Conservation (phyloP, 2,888 invertebrate species). For the Caenorhabditis sp. region DNA sequence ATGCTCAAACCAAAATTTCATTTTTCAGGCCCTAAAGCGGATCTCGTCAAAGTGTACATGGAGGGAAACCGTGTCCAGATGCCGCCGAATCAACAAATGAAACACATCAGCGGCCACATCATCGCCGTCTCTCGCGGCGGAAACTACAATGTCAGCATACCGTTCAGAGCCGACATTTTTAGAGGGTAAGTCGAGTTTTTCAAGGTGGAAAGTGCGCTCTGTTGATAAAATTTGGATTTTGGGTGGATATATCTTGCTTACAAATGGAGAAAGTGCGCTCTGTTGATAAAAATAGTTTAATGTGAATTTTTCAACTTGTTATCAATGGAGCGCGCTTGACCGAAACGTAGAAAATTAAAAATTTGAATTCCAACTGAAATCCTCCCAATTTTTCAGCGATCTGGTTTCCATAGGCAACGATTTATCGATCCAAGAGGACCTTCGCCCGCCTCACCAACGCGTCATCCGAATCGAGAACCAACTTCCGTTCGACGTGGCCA, state of each 20-base stretch:
- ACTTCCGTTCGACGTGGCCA: constrained; percentile 88
- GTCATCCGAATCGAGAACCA: constrained; percentile 87
- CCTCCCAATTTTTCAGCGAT: constrained; percentile 41
- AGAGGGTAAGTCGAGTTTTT: constrained; percentile 84
- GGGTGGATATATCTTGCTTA: too few relatives aligned
- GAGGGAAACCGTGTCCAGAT: constrained; percentile 67
- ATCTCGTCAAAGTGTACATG: constrained; percentile 77
- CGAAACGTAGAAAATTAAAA: too few relatives aligned
- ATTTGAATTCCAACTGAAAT: background rate
- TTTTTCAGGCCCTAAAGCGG: constrained; percentile 68
- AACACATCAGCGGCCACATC: constrained; percentile 83
- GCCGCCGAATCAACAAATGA: constrained; percentile 44
- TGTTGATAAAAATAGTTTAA: too few relatives aligned
- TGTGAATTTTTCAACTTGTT: background rate
- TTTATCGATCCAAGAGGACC: constrained; percentile 66
- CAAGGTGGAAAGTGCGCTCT: too few relatives aligned
- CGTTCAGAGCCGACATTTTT: constrained; percentile 86
- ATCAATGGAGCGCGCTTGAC: background rate
- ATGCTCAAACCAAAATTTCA: background rate
- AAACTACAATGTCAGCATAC: constrained; percentile 86
- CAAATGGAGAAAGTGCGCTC: too few relatives aligned
- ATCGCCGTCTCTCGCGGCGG: constrained; percentile 85
- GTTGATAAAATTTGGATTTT: too few relatives aligned
- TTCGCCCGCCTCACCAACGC: constrained; percentile 67
- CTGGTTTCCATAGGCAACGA: constrained; percentile 66